Evolutionary conservation across 2,113 vertebrate genomes (phyloP).

Genomic region (Crotalus viridis): DNA sequence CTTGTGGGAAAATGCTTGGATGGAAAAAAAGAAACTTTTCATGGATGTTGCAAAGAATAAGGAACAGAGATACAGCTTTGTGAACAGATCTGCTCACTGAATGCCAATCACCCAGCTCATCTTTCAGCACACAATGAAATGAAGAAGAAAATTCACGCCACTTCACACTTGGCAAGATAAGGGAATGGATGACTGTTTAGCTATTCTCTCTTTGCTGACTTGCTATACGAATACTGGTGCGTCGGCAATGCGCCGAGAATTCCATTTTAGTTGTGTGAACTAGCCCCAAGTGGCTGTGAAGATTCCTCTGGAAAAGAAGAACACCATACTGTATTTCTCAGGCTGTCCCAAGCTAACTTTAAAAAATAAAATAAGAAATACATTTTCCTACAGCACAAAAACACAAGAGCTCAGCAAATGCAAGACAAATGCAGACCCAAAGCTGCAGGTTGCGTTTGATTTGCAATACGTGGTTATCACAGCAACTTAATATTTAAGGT

Average conservation of each 20-base stretch:
- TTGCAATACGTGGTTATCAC: slow-evolving; percentile 37
- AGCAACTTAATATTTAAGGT: slow-evolving; percentile 42
- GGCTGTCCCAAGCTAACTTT: slow-evolving; percentile 22
- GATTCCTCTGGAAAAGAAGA: neutral
- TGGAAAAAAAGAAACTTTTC: neutral
- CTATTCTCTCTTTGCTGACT: neutral
- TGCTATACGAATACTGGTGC: neutral
- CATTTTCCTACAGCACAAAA: slow-evolving; percentile 16
- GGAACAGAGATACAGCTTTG: neutral
- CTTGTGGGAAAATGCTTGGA: neutral
- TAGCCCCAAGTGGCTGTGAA: neutral
- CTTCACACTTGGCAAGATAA: neutral
- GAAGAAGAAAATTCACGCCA: neutral
- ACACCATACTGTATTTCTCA: slow-evolving; percentile 21
- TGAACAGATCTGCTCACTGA: neutral
- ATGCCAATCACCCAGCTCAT: neutral
- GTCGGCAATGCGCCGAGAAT: neutral
- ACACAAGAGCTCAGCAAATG: slow-evolving; percentile 42
- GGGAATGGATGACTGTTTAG: neutral
- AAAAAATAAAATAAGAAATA: slow-evolving; percentile 22
- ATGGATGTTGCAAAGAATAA: neutral
- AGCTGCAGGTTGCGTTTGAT: slow-evolving; percentile 19
- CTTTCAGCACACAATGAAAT: neutral
- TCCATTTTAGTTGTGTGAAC: neutral
- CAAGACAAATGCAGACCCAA: slow-evolving; percentile 51